These are phyloP conservation scores for Pseudopipra pipra DNA, from an alignment of 2,113 vertebrate species.

Conservation along the genomic window DNA sequence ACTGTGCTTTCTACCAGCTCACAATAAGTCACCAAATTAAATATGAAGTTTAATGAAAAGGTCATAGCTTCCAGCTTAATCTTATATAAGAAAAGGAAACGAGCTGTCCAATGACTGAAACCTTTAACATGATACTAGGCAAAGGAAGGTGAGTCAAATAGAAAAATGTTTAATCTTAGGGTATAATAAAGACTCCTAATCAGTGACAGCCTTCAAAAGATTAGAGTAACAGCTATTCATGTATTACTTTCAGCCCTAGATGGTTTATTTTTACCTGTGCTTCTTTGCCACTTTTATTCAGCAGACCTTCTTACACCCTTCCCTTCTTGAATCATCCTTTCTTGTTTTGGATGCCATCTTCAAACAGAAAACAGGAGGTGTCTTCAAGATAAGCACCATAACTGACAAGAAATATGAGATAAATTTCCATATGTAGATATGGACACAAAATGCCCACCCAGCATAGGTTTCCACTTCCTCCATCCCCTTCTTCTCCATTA, in stretches of 20 bases:
- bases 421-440: background rate
- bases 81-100: background rate
- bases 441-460: background rate
- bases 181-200: background rate
- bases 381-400: background rate
- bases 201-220: background rate
- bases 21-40: background rate
- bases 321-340: background rate
- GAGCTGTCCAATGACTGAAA: background rate
- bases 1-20: background rate
- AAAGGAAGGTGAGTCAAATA: background rate
- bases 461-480: background rate
- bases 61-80: background rate
- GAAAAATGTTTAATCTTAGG: background rate
- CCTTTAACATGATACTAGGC: background rate
- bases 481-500: background rate
- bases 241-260: background rate
- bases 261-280: background rate
- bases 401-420: background rate
- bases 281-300: background rate
- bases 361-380: background rate
- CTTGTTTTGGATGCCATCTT: background rate
- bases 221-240: background rate
- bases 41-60: constrained; percentile 24
- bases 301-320: background rate